Base-by-base conservation (phyloP, 2,888 invertebrate species). In the Ophion costatus region DNA sequence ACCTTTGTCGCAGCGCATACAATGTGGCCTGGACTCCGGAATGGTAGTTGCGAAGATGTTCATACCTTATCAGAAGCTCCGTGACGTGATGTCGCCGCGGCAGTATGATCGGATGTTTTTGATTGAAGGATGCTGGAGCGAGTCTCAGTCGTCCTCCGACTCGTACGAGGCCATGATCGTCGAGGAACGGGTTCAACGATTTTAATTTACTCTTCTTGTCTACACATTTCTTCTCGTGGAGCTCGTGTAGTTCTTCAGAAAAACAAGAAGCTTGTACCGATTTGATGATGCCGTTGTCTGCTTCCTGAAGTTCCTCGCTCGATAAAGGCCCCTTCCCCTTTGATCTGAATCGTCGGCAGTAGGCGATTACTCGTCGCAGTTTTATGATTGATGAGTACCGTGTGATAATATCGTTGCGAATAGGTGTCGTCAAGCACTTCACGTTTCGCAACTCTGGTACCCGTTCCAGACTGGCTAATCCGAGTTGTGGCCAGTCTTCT, bases 81-180 rank as follows among this genome's bases (percentile, higher is more conserved):
- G 90, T 89, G 10, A 89, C 29, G 10, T 84, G 82, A 75, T 89
- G 86, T 20, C 86, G 79, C 59, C 80, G 73, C 1, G 89, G 89
- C 22, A 90, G 59, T 11, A 90, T 63, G 4, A 88, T 81, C 9
- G 89, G 87, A 81, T 89, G 87, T 79, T 86, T 86, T 45, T 76
- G 10, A 0, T 2, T 10, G 7, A 24, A 24, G 24, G 24, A 24
- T 24, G 24, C 24, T 24, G 24, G 24, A 24, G 24, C 24, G 24
- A 2, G 24, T 24, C 24, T 24, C 24, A 2, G 24, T 24, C 24
- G 24, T 2, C 24, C 24, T 24, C 24, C 24, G 24, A 24, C 24
- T 24, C 24, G 24, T 24, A 24, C 24, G 24, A 24, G 24, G 24
- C 24, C 24, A 24, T 24, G 24, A 24, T 24, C 24, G 24, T 24